phyloP scores from a whole-genome alignment of 2,797 vertebrate species.

The Notamacropus eugenii region DNA sequence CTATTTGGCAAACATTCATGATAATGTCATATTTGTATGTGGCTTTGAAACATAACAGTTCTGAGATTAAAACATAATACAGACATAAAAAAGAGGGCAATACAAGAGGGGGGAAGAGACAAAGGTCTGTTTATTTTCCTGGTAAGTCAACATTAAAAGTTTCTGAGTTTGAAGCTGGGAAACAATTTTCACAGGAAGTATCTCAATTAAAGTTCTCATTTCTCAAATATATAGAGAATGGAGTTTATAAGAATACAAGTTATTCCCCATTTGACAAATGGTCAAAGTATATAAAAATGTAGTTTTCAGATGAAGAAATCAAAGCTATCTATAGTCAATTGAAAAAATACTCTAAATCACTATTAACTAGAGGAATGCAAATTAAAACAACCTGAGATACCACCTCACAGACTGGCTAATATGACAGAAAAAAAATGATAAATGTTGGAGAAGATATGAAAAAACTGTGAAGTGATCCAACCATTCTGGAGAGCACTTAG shows the following conservation, averaged over 20 bases:
- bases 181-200: background rate
- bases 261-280: background rate
- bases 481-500: background rate
- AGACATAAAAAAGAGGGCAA: conserved; percentile 40
- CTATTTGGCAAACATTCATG: conserved; percentile 38
- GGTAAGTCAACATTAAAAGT: conserved; percentile 27
- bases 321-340: background rate
- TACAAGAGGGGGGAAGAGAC: background rate
- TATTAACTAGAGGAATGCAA: background rate
- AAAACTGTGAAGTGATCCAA: background rate
- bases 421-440: background rate
- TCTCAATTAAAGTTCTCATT: background rate
- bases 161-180: background rate
- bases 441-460: background rate
- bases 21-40: background rate
- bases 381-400: background rate
- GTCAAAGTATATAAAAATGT: background rate
- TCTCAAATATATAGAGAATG: background rate
- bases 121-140: conserved; percentile 33
- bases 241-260: background rate
- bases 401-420: background rate
- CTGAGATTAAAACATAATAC: conserved; percentile 27
- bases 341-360: background rate
- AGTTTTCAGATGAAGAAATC: background rate
- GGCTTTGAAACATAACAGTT: conserved; percentile 14